A percentile compares a stretch with the other conserved stretches of the same genome.
Conservation (phyloP, 2,888 invertebrate species). For the Papilio protenor region DNA sequence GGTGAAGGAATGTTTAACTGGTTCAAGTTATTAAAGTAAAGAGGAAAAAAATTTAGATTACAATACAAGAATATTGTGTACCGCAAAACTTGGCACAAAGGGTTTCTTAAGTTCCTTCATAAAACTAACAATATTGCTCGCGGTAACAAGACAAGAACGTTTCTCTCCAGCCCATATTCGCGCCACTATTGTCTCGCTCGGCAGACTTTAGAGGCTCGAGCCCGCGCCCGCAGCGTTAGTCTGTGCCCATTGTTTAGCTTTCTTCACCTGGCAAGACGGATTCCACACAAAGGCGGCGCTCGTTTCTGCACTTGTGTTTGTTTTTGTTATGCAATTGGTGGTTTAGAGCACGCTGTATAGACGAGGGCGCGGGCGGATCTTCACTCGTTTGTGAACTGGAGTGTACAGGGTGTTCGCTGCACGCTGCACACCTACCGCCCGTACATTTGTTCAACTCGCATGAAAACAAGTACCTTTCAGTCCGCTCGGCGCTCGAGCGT, state of each 20-base stretch:
- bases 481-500: slow-evolving; percentile 35
- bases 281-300: slow-evolving; percentile 77
- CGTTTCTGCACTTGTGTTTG: slow-evolving; percentile 78
- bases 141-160: slow-evolving; percentile 80
- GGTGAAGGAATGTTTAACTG: slow-evolving; percentile 29
- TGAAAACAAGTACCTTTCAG: slow-evolving; percentile 44
- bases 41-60: slow-evolving; percentile 37
- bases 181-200: slow-evolving; percentile 77
- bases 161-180: slow-evolving; percentile 79
- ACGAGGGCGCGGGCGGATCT: slow-evolving; percentile 58
- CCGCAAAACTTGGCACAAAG: slow-evolving; percentile 68
- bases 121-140: slow-evolving; percentile 82
- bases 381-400: slow-evolving; percentile 75
- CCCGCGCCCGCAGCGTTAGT: slow-evolving; percentile 68
- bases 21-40: slow-evolving; percentile 38
- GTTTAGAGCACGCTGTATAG: slow-evolving; percentile 69
- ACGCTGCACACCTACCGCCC: slow-evolving; percentile 35
- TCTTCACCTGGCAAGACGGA: slow-evolving; percentile 80
- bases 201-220: slow-evolving; percentile 78
- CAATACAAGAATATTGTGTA: slow-evolving; percentile 42
- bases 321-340: slow-evolving; percentile 82
- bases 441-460: slow-evolving; percentile 44
- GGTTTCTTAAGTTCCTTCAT: slow-evolving; percentile 74
- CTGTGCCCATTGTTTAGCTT: slow-evolving; percentile 80
- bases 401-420: slow-evolving; percentile 49